phyloP scores from a whole-genome alignment of 2,888 invertebrate species.

The Epirrita christyi region DNA sequence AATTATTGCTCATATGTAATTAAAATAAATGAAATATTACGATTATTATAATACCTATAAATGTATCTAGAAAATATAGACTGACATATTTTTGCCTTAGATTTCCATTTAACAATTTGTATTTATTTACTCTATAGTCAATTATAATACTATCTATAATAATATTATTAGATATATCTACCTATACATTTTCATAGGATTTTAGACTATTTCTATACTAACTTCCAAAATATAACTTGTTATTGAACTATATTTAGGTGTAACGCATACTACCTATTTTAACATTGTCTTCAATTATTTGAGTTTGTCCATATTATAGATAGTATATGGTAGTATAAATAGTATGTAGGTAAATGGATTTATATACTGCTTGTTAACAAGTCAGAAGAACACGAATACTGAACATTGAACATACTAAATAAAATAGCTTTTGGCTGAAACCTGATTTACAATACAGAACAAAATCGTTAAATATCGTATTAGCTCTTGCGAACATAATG shows the following conservation, averaged over 20 bases:
- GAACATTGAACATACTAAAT: too few relatives aligned
- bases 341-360: constrained; percentile 8
- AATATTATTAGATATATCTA: constrained; percentile 5
- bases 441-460: too few relatives aligned
- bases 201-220: constrained; percentile 33
- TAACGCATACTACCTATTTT: constrained; percentile 1
- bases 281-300: constrained; percentile 5
- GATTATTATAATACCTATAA: neutral
- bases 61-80: constrained; percentile 48
- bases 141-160: constrained; percentile 33
- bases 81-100: constrained; percentile 58
- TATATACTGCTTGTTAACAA: constrained; percentile 2
- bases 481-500: too few relatives aligned
- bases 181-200: constrained; percentile 23
- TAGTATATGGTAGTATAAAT: neutral
- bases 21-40: neutral
- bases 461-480: too few relatives aligned
- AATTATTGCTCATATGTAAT: neutral
- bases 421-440: too few relatives aligned
- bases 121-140: constrained; percentile 39
- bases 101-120: constrained; percentile 29
- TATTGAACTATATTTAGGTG: constrained; percentile 12
- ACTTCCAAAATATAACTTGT: constrained; percentile 27
- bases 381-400: too few relatives aligned
- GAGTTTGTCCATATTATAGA: constrained; percentile 5